Conservation (phyloP, 37 sponge, comb jelly and placozoan species). For the Halichondria panicea region DNA sequence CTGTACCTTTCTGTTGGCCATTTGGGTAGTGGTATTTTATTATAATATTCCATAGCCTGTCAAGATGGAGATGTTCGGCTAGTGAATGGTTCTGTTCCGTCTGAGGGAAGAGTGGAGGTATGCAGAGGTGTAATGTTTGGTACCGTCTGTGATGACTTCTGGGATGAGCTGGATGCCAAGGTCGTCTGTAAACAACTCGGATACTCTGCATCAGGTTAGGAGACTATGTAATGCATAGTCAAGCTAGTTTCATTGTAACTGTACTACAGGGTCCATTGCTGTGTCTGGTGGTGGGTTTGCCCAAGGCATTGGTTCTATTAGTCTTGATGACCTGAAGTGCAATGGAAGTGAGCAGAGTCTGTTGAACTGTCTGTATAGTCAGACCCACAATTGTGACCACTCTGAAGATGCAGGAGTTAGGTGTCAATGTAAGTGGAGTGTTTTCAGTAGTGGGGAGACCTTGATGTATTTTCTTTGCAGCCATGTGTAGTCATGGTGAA, state of each 20-base stretch:
- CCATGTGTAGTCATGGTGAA: constrained; percentile 14
- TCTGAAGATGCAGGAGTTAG: constrained; percentile 25
- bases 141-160: not conserved
- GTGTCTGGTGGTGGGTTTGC: no score
- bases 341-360: not conserved
- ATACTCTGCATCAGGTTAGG: no score
- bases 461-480: not conserved
- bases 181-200: not conserved
- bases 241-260: no score
- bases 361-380: not conserved
- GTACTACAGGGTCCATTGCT: no score
- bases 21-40: not conserved
- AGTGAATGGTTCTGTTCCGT: not conserved
- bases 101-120: not conserved
- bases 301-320: not conserved
- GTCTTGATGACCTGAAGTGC: not conserved
- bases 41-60: not conserved
- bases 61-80: not conserved
- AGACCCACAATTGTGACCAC: constrained; percentile 12
- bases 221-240: no score
- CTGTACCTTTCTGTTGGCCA: no score
- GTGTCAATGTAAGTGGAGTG: constrained; percentile 3
- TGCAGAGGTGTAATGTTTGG: not conserved
- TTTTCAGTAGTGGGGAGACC: not conserved
- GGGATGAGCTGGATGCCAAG: not conserved